Evolutionary conservation across 2,888 invertebrate genomes (phyloP).

Genomic region (Aporophyla lueneburgensis): DNA sequence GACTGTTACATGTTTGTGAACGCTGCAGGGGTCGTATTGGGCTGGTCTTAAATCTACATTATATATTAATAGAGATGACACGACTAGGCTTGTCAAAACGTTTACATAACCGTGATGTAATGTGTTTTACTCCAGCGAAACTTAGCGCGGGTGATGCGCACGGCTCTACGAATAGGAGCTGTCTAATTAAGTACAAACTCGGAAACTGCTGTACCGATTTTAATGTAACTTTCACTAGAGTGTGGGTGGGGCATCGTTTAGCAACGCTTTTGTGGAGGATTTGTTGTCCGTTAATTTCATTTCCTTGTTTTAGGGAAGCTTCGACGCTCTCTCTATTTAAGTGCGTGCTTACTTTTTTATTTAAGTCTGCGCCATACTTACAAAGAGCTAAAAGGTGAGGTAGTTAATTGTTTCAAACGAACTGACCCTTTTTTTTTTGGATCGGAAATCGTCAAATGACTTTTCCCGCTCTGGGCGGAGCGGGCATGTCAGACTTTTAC

Average conservation of each 20-base stretch:
- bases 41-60: constrained; percentile 66
- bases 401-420: neutral
- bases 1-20: constrained; percentile 23
- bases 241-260: constrained; percentile 50
- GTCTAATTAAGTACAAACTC: constrained; percentile 55
- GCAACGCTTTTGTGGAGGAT: constrained; percentile 34
- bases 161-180: constrained; percentile 28
- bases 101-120: constrained; percentile 81
- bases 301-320: constrained; percentile 14
- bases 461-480: no score
- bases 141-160: constrained; percentile 47
- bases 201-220: constrained; percentile 44
- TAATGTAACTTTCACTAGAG: constrained; percentile 51
- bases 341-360: neutral
- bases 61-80: constrained; percentile 81
- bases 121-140: constrained; percentile 63
- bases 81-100: constrained; percentile 81
- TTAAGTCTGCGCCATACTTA: neutral
- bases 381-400: neutral
- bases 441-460: no score
- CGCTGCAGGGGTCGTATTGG: constrained; percentile 63
- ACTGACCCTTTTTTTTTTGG: no score
- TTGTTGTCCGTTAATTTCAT: constrained; percentile 2
- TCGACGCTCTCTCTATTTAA: constrained; percentile 11
- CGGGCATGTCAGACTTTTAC: no score